Evolutionary conservation across 2,113 vertebrate species (phyloP).

Genomic region (Harpagus bidentatus): DNA sequence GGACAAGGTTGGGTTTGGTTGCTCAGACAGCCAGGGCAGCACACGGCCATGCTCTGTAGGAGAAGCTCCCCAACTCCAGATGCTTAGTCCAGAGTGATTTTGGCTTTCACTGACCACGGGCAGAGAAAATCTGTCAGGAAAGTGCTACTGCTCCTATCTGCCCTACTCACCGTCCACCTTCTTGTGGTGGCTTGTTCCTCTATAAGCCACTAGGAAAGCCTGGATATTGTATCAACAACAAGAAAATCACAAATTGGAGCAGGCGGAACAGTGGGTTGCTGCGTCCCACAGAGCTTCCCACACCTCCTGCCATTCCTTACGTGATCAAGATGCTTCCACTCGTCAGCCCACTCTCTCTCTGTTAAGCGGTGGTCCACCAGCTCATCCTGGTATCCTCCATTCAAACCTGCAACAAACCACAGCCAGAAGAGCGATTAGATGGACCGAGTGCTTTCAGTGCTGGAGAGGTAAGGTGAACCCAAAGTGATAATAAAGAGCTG

Average conservation of each 20-base stretch:
- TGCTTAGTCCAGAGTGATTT: neutral
- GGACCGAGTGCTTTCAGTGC: neutral
- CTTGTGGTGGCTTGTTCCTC: neutral
- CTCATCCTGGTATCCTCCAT: slow-evolving; percentile 94
- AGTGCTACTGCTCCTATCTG: neutral
- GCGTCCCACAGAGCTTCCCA: neutral
- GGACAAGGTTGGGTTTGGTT: neutral
- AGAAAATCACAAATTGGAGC: neutral
- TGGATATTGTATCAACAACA: neutral
- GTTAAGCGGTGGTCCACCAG: slow-evolving; percentile 96
- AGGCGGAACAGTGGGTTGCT: neutral
- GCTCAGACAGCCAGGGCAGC: neutral
- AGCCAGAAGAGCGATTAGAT: neutral
- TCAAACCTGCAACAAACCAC: slow-evolving; percentile 80
- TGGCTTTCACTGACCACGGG: neutral
- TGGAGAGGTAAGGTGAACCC: neutral
- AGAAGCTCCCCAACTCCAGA: neutral
- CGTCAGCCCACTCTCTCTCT: slow-evolving; percentile 97
- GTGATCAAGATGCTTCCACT: slow-evolving; percentile 99
- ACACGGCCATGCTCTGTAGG: neutral
- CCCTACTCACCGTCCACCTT: neutral
- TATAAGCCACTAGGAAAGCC: neutral
- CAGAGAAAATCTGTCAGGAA: neutral
- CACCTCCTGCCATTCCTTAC: slow-evolving; percentile 75
- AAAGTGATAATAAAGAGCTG: neutral